Percentiles rank a stretch among this genome's conserved stretches.
Evolutionary conservation across 2,888 invertebrate species (phyloP).

Genomic region (Cryptus viduatorius): DNA sequence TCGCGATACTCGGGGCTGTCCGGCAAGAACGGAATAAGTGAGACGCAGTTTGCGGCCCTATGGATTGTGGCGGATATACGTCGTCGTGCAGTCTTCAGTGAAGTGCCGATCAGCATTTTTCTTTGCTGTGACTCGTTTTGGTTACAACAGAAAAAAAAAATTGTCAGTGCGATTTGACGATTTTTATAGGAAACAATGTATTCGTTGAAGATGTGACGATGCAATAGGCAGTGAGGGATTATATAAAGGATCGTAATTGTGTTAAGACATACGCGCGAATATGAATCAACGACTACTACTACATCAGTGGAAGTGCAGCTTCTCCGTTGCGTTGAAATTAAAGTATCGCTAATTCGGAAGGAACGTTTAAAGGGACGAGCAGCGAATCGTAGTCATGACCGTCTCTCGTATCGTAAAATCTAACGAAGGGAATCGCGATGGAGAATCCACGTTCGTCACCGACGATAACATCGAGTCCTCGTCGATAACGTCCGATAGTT

Average conservation of each 20-base stretch:
- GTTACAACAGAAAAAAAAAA: not conserved
- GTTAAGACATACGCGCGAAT: not conserved
- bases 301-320: not conserved
- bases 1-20: not conserved
- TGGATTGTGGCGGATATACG: not conserved
- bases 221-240: not conserved
- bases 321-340: not conserved
- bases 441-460: constrained; percentile 54
- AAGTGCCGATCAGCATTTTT: not conserved
- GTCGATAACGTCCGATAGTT: constrained; percentile 47
- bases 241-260: not conserved
- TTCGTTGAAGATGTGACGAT: not conserved
- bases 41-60: constrained; percentile 6
- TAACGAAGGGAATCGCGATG: constrained; percentile 59
- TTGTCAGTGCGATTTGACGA: not conserved
- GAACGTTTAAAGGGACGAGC: not conserved
- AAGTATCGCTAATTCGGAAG: not conserved
- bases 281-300: not conserved
- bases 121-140: not conserved
- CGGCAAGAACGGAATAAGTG: constrained; percentile 1
- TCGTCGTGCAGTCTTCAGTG: constrained; percentile 7
- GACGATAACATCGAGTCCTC: constrained; percentile 57
- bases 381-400: constrained; percentile 41
- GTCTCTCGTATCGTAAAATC: constrained; percentile 44
- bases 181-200: not conserved